Percentiles rank a stretch among this genome's conserved stretches.
These are phyloP conservation scores for Chorisops tibialis DNA, from an alignment of 2,888 invertebrate species.

Conservation along the genomic window DNA sequence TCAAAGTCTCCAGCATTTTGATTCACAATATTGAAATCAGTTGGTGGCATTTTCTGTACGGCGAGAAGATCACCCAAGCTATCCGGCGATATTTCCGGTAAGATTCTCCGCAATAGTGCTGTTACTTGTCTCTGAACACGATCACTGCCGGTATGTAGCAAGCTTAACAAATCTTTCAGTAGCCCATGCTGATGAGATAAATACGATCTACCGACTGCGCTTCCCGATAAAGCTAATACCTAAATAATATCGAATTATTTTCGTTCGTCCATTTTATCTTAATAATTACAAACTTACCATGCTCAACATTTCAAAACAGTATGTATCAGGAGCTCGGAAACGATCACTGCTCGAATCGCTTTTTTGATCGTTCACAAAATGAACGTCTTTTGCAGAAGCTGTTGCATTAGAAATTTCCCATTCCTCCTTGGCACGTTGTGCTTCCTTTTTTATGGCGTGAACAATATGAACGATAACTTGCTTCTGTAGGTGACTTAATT, in stretches of 20 bases:
- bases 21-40: slow-evolving; percentile 72
- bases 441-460: slow-evolving; percentile 86
- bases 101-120: slow-evolving; percentile 77
- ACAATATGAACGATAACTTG: slow-evolving; percentile 90
- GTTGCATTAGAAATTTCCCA: slow-evolving; percentile 69
- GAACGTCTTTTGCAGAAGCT: slow-evolving; percentile 40
- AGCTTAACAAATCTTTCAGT: slow-evolving; percentile 76
- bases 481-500: slow-evolving; percentile 87
- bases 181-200: slow-evolving; percentile 85
- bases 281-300: slow-evolving; percentile 61
- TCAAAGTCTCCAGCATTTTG: slow-evolving; percentile 49
- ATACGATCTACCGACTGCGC: slow-evolving; percentile 84
- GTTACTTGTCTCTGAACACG: slow-evolving; percentile 92
- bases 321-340: slow-evolving; percentile 66
- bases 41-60: slow-evolving; percentile 66
- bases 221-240: slow-evolving; percentile 81
- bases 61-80: slow-evolving; percentile 75
- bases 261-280: neutral
- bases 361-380: slow-evolving; percentile 43
- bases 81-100: slow-evolving; percentile 85
- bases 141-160: slow-evolving; percentile 91
- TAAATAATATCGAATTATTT: neutral
- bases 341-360: slow-evolving; percentile 44
- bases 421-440: slow-evolving; percentile 80
- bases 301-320: slow-evolving; percentile 96